phyloP scores from a whole-genome alignment of 2,113 vertebrate species.

The Podocnemis expansa region DNA sequence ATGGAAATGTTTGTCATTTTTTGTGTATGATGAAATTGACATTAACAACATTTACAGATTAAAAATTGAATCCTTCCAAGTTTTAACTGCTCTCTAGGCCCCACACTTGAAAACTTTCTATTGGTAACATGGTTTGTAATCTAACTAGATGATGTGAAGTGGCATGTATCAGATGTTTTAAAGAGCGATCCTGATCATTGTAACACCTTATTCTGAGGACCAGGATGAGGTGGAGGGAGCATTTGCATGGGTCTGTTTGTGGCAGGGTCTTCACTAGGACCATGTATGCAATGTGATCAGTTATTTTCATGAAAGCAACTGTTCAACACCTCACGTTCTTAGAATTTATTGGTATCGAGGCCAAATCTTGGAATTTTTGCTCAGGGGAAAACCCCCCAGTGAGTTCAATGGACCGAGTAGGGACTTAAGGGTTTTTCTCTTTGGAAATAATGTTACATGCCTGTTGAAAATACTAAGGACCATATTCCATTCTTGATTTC shows the following conservation, averaged over 20 bases:
- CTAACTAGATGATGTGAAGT: background rate
- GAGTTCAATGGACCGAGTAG: background rate
- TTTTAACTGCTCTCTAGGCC: background rate
- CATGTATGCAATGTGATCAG: background rate
- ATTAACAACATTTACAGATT: background rate
- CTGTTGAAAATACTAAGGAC: background rate
- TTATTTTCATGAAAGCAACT: background rate
- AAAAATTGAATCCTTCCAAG: background rate
- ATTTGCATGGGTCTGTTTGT: background rate
- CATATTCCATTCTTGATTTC: background rate
- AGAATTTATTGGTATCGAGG: accelerated
- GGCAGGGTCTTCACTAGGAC: background rate
- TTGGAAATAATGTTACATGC: background rate
- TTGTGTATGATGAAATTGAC: too few species aligned
- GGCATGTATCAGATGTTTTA: background rate
- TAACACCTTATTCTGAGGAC: background rate
- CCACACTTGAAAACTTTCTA: background rate
- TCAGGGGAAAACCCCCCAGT: background rate
- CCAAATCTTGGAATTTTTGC: background rate
- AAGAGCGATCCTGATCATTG: background rate
- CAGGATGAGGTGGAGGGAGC: background rate
- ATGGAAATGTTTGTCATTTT: background rate
- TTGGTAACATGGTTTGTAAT: background rate
- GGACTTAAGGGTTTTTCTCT: background rate
- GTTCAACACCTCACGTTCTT: too few species aligned